Conservation (phyloP, 2,888 invertebrate species). For the Morpho achilles region DNA sequence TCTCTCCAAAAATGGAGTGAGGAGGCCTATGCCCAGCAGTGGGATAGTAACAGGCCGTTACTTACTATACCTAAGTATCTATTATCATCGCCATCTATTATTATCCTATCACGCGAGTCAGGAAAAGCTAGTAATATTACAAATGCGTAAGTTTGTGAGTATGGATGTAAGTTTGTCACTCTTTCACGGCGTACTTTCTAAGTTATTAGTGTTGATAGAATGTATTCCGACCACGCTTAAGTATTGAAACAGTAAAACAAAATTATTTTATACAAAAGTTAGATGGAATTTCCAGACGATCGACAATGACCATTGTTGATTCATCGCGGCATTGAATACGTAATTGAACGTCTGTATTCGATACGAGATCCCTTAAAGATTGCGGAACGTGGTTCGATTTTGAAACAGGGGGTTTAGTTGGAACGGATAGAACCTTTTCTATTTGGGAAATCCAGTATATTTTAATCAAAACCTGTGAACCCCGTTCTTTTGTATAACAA, state of each 20-base stretch:
- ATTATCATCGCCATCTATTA: too few species aligned
- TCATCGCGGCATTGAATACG: constrained; percentile 21
- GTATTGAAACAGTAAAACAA: neutral
- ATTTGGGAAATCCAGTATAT: constrained; percentile 2
- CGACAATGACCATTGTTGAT: constrained; percentile 27
- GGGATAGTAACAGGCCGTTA: too few species aligned
- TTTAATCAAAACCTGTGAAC: constrained; percentile 2
- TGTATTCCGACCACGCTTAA: too few species aligned
- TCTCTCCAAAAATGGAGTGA: too few species aligned
- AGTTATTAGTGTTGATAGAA: too few species aligned
- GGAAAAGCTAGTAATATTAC: too few species aligned
- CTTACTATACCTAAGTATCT: too few species aligned
- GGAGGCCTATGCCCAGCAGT: too few species aligned
- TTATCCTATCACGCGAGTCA: too few species aligned
- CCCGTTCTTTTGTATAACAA: neutral
- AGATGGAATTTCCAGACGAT: constrained; percentile 23
- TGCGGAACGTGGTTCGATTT: constrained; percentile 19
- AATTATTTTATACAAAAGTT: constrained; percentile 7
- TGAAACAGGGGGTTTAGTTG: constrained; percentile 7
- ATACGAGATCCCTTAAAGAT: constrained; percentile 17
- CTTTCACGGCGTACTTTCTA: too few species aligned
- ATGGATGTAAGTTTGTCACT: too few species aligned
- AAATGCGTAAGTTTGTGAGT: too few species aligned
- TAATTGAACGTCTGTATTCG: constrained; percentile 21
- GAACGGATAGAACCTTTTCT: constrained; percentile 8